phyloP scores from a whole-genome alignment of 2,888 invertebrate species.

The Pseudolycoriella hygida region DNA sequence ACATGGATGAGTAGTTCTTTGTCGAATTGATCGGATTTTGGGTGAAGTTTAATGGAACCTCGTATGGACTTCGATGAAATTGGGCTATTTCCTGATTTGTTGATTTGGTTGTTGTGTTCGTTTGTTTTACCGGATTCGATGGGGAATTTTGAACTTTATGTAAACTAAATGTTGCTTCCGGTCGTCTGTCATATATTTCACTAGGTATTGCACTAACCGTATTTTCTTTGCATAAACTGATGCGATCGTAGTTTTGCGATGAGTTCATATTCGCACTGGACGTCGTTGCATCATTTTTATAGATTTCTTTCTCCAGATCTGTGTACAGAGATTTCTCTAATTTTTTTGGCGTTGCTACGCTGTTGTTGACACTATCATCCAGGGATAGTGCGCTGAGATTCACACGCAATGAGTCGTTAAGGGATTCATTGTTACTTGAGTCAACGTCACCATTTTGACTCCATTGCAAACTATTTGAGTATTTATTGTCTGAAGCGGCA shows the following conservation, averaged over 20 bases:
- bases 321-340: conserved; percentile 41
- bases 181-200: neutral
- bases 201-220: conserved; percentile 8
- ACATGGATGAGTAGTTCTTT: neutral
- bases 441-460: neutral
- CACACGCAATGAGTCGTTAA: conserved; percentile 17
- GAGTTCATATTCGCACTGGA: conserved; percentile 26
- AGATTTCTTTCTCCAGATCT: conserved; percentile 45
- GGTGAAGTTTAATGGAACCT: neutral
- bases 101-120: neutral
- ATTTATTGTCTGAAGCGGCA: neutral
- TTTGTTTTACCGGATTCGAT: neutral
- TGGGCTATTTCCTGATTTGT: neutral
- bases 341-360: conserved; percentile 14
- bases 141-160: neutral
- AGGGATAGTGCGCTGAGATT: conserved; percentile 20
- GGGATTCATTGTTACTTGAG: conserved; percentile 7
- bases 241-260: conserved; percentile 18
- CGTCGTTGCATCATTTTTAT: conserved; percentile 16
- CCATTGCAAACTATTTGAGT: neutral
- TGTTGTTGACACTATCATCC: conserved; percentile 12
- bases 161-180: neutral
- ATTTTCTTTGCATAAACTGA: conserved; percentile 14
- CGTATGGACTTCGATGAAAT: neutral
- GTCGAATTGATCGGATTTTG: neutral